Conservation (phyloP, 2,888 invertebrate genomes). For the Tholera decimalis region DNA sequence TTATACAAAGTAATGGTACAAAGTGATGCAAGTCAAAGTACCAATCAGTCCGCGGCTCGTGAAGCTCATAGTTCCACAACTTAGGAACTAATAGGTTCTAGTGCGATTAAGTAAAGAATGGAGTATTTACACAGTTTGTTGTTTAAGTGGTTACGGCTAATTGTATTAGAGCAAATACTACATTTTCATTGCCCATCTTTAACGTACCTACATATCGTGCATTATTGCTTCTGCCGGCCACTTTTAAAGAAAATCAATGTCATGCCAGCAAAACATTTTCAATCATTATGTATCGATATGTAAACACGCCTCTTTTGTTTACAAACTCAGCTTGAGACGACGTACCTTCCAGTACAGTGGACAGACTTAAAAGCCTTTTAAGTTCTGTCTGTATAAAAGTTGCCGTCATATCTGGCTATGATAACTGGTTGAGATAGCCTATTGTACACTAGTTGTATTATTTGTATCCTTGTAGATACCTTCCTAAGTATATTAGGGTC, state of each 20-base stretch:
- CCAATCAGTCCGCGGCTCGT: constrained; percentile 3
- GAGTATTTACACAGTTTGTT: constrained; percentile 49
- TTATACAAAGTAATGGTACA: neutral
- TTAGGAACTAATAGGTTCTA: constrained; percentile 16
- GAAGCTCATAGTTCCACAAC: constrained; percentile 1
- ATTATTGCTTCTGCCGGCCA: neutral
- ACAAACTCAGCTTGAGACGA: too few relatives aligned
- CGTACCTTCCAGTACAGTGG: too few relatives aligned
- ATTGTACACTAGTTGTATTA: too few relatives aligned
- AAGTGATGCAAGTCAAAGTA: constrained; percentile 18
- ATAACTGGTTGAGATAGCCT: too few relatives aligned
- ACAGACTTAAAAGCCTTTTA: too few relatives aligned
- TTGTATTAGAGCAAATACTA: constrained; percentile 24
- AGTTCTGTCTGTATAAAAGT: too few relatives aligned
- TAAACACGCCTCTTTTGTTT: too few relatives aligned
- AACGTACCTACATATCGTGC: neutral
- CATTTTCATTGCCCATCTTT: neutral
- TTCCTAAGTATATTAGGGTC: too few relatives aligned
- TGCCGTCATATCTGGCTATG: too few relatives aligned
- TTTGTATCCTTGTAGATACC: too few relatives aligned
- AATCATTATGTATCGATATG: too few relatives aligned
- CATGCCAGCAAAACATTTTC: too few relatives aligned
- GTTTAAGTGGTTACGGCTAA: constrained; percentile 35
- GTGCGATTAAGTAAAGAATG: constrained; percentile 49
- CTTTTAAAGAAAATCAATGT: neutral